Evolutionary conservation across 1,140 invertebrate species (phyloP).

Genomic region (Riptortus pedestris): DNA sequence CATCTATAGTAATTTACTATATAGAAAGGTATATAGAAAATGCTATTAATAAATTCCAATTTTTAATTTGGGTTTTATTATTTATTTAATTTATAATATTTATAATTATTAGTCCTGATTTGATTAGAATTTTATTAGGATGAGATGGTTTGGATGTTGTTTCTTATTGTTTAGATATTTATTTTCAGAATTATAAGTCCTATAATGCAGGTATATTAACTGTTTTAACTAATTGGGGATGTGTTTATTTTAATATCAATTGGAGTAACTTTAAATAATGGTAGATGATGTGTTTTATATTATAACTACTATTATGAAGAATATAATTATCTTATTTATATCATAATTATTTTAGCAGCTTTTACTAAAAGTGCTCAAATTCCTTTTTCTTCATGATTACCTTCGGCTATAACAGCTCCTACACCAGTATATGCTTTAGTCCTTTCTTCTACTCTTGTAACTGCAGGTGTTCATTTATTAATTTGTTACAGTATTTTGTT

Average conservation of each 20-base stretch:
- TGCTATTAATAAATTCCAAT: constrained; percentile 44
- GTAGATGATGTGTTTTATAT: too few species aligned
- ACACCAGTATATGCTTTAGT: constrained; percentile 59
- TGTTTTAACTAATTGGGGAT: constrained; percentile 51
- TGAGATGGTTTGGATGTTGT: constrained; percentile 55
- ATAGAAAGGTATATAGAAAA: constrained; percentile 46
- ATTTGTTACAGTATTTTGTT: too few species aligned
- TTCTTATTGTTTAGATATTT: constrained; percentile 56
- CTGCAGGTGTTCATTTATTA: constrained; percentile 57
- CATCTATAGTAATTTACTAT: constrained; percentile 49
- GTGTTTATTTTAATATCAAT: constrained; percentile 40
- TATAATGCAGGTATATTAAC: constrained; percentile 52
- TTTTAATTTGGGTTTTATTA: constrained; percentile 46
- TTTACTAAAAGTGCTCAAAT: constrained; percentile 48
- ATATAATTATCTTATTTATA: too few species aligned
- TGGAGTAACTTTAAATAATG: too few species aligned
- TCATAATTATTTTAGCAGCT: constrained; percentile 43
- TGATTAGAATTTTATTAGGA: constrained; percentile 55
- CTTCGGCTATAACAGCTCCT: constrained; percentile 55
- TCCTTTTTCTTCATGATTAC: constrained; percentile 58
- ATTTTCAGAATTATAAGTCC: constrained; percentile 49
- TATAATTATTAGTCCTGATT: constrained; percentile 54
- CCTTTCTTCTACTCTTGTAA: constrained; percentile 63
- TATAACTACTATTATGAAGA: too few species aligned
- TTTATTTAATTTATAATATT: constrained; percentile 56